phyloP scores from a whole-genome alignment of 1,140 invertebrate genomes.

The Hestina assimilis region DNA sequence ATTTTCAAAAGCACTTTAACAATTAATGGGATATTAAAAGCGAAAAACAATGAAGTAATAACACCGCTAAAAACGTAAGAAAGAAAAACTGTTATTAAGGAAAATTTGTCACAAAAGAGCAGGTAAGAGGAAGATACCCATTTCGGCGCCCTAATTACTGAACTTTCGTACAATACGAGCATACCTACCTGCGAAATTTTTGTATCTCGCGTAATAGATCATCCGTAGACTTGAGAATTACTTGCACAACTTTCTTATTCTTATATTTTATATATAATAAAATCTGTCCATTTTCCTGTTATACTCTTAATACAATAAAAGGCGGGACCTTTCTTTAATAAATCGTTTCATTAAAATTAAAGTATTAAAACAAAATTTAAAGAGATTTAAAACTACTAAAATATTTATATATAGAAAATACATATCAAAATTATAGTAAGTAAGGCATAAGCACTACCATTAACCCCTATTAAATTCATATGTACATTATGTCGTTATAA shows the following conservation, averaged over 20 bases:
- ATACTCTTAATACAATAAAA: not conserved
- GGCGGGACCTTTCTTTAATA: not conserved
- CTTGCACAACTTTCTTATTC: constrained; percentile 25
- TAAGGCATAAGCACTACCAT: not conserved
- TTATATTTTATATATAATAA: constrained; percentile 4
- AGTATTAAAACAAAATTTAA: not conserved
- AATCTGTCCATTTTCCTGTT: not conserved
- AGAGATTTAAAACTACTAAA: not conserved
- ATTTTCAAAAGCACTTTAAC: not conserved
- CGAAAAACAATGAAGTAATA: constrained; percentile 25
- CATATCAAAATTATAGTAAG: too few relatives aligned
- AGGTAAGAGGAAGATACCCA: constrained; percentile 31
- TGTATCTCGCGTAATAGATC: constrained; percentile 28
- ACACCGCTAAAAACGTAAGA: constrained; percentile 17
- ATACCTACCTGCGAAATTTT: constrained; percentile 30
- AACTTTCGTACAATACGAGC: constrained; percentile 32
- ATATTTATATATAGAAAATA: too few relatives aligned
- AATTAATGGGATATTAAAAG: constrained; percentile 16
- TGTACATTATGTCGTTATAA: constrained; percentile 15
- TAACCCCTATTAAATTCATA: not conserved
- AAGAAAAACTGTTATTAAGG: constrained; percentile 31
- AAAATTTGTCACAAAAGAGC: constrained; percentile 34
- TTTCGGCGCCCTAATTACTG: constrained; percentile 33
- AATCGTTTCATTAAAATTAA: not conserved
- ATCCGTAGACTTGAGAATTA: constrained; percentile 30